Percentiles rank a stretch among this genome's conserved stretches.
These are phyloP conservation scores for Pomatostomus ruficeps DNA, from an alignment of 2,113 vertebrate genomes.

Conservation along the genomic window DNA sequence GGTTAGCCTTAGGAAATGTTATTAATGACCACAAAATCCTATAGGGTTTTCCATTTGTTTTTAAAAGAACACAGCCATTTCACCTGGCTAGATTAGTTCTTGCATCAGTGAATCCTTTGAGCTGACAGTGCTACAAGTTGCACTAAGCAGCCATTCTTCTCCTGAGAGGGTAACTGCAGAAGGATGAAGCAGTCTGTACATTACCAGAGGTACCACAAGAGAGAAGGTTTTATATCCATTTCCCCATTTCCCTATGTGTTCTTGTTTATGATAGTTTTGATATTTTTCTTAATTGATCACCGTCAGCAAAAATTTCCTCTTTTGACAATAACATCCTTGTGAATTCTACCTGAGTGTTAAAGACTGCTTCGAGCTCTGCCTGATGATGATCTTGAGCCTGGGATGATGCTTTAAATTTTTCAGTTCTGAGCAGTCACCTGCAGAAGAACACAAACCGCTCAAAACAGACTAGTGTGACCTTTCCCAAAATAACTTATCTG, in stretches of 20 bases:
- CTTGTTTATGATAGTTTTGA: background rate
- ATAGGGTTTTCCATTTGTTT: background rate
- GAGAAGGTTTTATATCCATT: background rate
- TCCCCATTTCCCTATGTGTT: background rate
- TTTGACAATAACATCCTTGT: background rate
- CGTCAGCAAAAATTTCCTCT: background rate
- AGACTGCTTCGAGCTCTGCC: background rate
- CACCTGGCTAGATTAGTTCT: background rate
- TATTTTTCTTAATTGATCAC: background rate
- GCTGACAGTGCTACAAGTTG: background rate
- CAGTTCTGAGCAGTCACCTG: background rate
- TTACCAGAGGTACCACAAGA: background rate
- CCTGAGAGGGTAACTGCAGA: background rate
- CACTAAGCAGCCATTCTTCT: background rate
- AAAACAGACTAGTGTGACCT: background rate
- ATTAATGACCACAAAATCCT: background rate
- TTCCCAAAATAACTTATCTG: background rate
- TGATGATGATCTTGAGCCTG: background rate
- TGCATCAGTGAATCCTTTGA: background rate
- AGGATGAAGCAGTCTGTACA: background rate
- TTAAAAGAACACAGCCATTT: background rate
- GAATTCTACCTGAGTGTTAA: background rate
- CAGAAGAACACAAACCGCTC: background rate
- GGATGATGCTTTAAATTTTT: background rate
- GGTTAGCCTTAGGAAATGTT: background rate